A percentile compares a stretch with the other conserved stretches of the same genome.
Evolutionary conservation across 2,888 invertebrate genomes (phyloP).

Genomic region (Ophonus ardosiacus): DNA sequence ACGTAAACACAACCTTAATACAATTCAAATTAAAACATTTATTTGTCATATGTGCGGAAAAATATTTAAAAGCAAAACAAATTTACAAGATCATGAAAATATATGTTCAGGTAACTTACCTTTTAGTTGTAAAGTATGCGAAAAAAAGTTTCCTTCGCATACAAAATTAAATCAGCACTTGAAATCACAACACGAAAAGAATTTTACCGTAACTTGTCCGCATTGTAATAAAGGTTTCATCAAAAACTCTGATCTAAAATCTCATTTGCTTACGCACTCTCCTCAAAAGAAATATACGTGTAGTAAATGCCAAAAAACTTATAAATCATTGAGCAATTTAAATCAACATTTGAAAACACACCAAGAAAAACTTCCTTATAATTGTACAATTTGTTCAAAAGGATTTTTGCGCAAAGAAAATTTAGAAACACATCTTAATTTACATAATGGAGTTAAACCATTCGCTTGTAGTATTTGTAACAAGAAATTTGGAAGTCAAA

Average conservation of each 20-base stretch:
- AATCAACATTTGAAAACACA: constrained; percentile 75
- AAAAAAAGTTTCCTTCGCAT: constrained; percentile 72
- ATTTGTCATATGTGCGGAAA: constrained; percentile 72
- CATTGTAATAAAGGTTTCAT: constrained; percentile 74
- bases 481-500: constrained; percentile 73
- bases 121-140: constrained; percentile 71
- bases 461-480: constrained; percentile 71
- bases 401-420: constrained; percentile 74
- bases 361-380: constrained; percentile 71
- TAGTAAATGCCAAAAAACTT: constrained; percentile 72
- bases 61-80: constrained; percentile 71
- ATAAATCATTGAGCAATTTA: constrained; percentile 74
- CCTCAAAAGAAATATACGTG: constrained; percentile 74
- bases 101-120: constrained; percentile 72
- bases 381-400: constrained; percentile 72
- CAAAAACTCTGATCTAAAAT: constrained; percentile 73
- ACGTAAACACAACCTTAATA: constrained; percentile 27
- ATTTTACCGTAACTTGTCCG: constrained; percentile 69
- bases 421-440: constrained; percentile 73
- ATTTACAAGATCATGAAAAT: constrained; percentile 73
- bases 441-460: constrained; percentile 73
- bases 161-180: constrained; percentile 73
- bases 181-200: constrained; percentile 72
- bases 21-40: constrained; percentile 67
- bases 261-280: constrained; percentile 73